These are phyloP conservation scores for Lophotriccus pileatus DNA, from an alignment of 2,797 vertebrate species.

Conservation along the genomic window DNA sequence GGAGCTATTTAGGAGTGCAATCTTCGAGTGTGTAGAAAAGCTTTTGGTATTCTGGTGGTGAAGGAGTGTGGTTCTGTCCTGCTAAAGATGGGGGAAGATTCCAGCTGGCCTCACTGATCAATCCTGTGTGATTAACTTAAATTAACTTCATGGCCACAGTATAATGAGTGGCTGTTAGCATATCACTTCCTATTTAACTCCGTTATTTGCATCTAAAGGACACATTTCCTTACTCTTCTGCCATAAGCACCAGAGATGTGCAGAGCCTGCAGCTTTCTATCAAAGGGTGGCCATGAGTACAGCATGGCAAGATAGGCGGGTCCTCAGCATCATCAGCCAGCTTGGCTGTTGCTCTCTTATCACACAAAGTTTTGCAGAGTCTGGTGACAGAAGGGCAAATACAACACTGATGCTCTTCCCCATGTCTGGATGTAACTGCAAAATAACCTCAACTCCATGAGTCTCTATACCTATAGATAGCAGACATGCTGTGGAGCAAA, in stretches of 20 bases:
- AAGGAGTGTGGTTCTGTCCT: background rate
- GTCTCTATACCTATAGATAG: background rate
- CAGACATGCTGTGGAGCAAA: background rate
- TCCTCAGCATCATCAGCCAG: background rate
- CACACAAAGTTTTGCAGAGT: background rate
- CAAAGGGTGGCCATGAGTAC: background rate
- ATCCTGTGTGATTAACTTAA: background rate
- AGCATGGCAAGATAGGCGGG: background rate
- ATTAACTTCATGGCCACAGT: background rate
- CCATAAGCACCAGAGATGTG: background rate
- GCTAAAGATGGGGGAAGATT: background rate
- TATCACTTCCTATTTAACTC: background rate
- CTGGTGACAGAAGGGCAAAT: background rate
- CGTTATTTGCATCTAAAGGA: background rate
- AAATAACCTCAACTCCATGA: rapidly evolving
- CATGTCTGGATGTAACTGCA: background rate
- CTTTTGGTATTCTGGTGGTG: background rate
- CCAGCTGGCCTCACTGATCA: background rate
- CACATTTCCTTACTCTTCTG: background rate
- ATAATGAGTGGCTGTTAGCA: background rate
- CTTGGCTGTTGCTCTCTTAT: background rate
- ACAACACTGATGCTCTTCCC: background rate
- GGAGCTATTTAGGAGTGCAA: background rate
- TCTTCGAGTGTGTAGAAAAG: background rate
- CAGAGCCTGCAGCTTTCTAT: background rate